These are phyloP conservation scores for Popillia japonica DNA, from an alignment of 1,140 invertebrate genomes.

Conservation along the genomic window DNA sequence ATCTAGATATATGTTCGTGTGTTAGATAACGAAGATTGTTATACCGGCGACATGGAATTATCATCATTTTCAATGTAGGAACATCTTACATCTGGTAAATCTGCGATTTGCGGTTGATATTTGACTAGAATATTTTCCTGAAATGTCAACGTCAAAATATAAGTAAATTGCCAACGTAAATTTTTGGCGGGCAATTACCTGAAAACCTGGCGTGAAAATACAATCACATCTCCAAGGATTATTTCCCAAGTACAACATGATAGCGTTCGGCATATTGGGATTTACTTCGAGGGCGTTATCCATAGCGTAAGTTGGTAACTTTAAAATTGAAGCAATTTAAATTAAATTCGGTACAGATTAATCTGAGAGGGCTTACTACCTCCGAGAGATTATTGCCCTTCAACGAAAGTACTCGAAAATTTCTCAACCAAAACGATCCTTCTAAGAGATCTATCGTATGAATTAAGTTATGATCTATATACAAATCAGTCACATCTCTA, in stretches of 20 bases:
- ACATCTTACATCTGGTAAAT: conserved; percentile 74
- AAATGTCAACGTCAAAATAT: conserved; percentile 43
- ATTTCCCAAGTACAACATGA: conserved; percentile 70
- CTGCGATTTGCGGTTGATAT: conserved; percentile 73
- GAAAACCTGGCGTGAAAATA: conserved; percentile 77
- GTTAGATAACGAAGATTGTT: no score
- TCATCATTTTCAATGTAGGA: conserved; percentile 65
- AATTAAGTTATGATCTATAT: conserved; percentile 79
- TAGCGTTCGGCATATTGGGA: conserved; percentile 67
- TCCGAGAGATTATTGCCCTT: conserved; percentile 75
- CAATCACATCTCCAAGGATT: conserved; percentile 88
- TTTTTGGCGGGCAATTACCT: conserved; percentile 59
- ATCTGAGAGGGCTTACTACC: conserved; percentile 60
- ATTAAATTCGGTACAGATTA: neutral
- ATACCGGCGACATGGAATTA: conserved; percentile 69
- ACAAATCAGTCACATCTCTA: conserved; percentile 72
- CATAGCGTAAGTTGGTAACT: conserved; percentile 80
- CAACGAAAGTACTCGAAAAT: conserved; percentile 78
- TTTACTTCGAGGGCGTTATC: conserved; percentile 80
- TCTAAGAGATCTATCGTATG: conserved; percentile 75
- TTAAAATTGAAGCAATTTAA: conserved; percentile 48
- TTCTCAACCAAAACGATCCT: conserved; percentile 77
- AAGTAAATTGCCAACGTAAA: neutral
- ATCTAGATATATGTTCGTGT: no score
- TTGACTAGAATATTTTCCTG: conserved; percentile 72